Evolutionary conservation across 1,140 invertebrate genomes (phyloP).

Genomic region (Eumaeus atala): DNA sequence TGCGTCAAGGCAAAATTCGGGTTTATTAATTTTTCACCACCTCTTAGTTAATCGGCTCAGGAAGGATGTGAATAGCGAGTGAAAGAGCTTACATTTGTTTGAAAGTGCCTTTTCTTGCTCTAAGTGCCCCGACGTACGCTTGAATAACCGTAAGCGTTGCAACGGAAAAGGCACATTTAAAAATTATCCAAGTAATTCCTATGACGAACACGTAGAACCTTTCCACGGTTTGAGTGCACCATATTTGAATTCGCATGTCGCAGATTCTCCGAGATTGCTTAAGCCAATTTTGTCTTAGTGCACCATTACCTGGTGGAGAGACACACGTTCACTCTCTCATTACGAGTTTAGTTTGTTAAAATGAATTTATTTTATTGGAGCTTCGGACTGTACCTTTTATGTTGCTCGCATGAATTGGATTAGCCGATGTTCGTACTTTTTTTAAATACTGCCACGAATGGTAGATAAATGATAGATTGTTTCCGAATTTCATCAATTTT

Average conservation of each 20-base stretch:
- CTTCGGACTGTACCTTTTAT: constrained; percentile 19
- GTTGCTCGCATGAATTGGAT: constrained; percentile 61
- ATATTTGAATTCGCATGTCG: constrained; percentile 43
- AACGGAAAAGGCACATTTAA: constrained; percentile 63
- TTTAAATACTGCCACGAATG: too few species aligned
- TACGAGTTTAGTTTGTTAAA: constrained; percentile 36
- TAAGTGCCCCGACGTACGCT: constrained; percentile 55
- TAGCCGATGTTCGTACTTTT: constrained; percentile 34
- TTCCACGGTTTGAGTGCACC: constrained; percentile 41
- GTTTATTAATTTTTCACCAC: constrained; percentile 58
- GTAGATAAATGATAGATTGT: too few species aligned
- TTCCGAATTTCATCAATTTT: too few species aligned
- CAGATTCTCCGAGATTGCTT: constrained; percentile 53
- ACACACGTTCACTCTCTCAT: constrained; percentile 50
- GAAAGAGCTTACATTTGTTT: constrained; percentile 64
- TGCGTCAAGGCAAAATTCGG: constrained; percentile 33
- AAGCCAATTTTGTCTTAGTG: constrained; percentile 62
- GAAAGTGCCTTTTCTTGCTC: constrained; percentile 53
- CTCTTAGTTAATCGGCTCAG: constrained; percentile 56
- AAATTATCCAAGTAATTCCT: constrained; percentile 64
- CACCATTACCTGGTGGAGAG: constrained; percentile 49
- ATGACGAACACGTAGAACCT: constrained; percentile 62
- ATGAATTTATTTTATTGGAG: constrained; percentile 55
- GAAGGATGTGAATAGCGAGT: constrained; percentile 39
- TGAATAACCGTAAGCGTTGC: constrained; percentile 62